Percentiles rank a stretch among this genome's conserved stretches.
Conservation (phyloP, 2,113 vertebrate species). For the Emberiza fucata region DNA sequence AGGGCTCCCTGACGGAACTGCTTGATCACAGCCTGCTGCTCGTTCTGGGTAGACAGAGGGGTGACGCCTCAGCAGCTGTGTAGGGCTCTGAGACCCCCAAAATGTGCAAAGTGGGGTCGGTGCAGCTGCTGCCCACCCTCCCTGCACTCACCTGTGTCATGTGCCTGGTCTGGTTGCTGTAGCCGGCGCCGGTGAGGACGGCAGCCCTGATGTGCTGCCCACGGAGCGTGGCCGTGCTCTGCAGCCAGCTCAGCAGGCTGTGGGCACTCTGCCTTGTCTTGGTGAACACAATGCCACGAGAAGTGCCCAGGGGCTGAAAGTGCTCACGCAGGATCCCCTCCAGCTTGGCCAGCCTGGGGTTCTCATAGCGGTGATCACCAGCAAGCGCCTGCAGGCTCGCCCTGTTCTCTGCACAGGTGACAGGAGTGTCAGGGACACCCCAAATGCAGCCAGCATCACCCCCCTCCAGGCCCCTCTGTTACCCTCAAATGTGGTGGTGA, state of each 20-base stretch:
- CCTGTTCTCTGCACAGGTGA: slow-evolving; percentile 68
- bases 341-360: slow-evolving; percentile 83
- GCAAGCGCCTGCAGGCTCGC: slow-evolving; percentile 57
- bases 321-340: slow-evolving; percentile 76
- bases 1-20: slow-evolving; percentile 75
- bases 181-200: slow-evolving; percentile 77
- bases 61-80: not conserved
- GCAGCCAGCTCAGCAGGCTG: slow-evolving; percentile 84
- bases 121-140: not conserved
- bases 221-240: slow-evolving; percentile 40
- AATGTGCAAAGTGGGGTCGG: accelerated
- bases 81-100: not conserved
- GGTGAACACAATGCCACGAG: slow-evolving; percentile 84
- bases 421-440: accelerated
- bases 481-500: slow-evolving; percentile 79
- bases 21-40: slow-evolving; percentile 80
- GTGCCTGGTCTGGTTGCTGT: slow-evolving; percentile 71
- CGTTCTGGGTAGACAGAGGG: slow-evolving; percentile 23
- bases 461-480: not conserved
- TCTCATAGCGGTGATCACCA: slow-evolving; percentile 58
- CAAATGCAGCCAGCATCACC: not conserved
- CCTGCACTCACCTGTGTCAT: slow-evolving; percentile 86
- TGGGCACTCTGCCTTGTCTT: slow-evolving; percentile 80
- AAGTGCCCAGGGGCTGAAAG: slow-evolving; percentile 49
- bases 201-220: slow-evolving; percentile 69